phyloP scores from a whole-genome alignment of 2,113 vertebrate species.

The Dermatemys mawii region DNA sequence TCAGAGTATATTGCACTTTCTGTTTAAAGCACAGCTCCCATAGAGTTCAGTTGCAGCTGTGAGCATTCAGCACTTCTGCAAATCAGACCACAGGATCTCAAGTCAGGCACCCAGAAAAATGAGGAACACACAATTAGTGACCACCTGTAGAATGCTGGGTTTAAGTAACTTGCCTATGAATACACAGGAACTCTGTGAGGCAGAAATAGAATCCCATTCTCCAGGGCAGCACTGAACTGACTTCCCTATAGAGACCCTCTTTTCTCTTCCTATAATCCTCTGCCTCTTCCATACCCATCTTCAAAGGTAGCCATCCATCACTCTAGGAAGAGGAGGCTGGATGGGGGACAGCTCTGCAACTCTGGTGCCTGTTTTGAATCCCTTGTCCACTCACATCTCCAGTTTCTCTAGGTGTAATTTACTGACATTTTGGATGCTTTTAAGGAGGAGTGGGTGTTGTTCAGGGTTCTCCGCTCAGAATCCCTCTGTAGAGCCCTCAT shows the following conservation, averaged over 20 bases:
- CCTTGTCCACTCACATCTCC: no score
- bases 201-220: neutral
- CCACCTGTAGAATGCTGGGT: neutral
- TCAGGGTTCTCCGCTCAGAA: neutral
- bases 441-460: neutral
- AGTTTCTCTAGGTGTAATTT: no score
- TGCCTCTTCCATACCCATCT: neutral
- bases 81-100: neutral
- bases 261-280: neutral
- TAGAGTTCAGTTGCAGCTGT: neutral
- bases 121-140: neutral
- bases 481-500: neutral
- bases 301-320: neutral
- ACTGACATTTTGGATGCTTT: neutral
- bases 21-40: neutral
- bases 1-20: neutral
- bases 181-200: neutral
- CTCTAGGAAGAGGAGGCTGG: neutral
- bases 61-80: neutral
- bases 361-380: neutral
- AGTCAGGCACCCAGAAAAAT: neutral
- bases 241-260: neutral
- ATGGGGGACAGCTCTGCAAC: neutral
- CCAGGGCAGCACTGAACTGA: neutral
- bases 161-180: neutral